These are phyloP conservation scores for Gymnosoma rotundatum DNA, from an alignment of 2,888 invertebrate species.

Conservation along the genomic window DNA sequence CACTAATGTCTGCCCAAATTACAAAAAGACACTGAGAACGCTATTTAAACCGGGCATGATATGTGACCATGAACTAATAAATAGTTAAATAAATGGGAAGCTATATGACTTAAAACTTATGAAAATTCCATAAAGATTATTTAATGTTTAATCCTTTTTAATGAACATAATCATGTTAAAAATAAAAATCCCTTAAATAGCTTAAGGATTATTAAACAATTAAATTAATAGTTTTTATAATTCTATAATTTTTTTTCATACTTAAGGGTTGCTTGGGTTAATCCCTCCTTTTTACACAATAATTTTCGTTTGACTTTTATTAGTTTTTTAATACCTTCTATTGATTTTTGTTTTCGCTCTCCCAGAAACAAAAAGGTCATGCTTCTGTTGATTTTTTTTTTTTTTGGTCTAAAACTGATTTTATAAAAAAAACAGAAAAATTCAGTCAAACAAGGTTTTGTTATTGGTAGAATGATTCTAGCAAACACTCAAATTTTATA, in stretches of 20 bases:
- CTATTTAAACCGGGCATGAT: no score
- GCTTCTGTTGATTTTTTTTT: constrained; percentile 13
- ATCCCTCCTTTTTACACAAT: background rate
- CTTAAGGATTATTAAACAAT: background rate
- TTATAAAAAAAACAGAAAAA: background rate
- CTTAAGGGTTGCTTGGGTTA: constrained; percentile 5
- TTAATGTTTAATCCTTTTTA: no score
- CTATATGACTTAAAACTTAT: no score
- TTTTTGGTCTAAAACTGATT: constrained; percentile 1
- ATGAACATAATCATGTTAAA: no score
- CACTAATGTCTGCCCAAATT: no score
- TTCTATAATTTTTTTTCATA: background rate
- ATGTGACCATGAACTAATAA: no score
- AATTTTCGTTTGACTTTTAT: constrained; percentile 18
- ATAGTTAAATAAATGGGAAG: no score
- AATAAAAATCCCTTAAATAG: background rate
- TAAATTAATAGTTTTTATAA: constrained; percentile 1
- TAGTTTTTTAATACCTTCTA: background rate
- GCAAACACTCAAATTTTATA: constrained; percentile 32
- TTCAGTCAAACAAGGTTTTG: no score
- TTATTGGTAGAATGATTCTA: background rate
- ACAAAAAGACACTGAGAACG: no score
- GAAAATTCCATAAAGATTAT: no score
- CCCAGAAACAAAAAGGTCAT: background rate
- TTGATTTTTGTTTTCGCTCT: background rate